A percentile compares a stretch with the other conserved stretches of the same genome.
Evolutionary conservation across 2,797 vertebrate genomes (phyloP).

Genomic region (Ispidina lecontei): DNA sequence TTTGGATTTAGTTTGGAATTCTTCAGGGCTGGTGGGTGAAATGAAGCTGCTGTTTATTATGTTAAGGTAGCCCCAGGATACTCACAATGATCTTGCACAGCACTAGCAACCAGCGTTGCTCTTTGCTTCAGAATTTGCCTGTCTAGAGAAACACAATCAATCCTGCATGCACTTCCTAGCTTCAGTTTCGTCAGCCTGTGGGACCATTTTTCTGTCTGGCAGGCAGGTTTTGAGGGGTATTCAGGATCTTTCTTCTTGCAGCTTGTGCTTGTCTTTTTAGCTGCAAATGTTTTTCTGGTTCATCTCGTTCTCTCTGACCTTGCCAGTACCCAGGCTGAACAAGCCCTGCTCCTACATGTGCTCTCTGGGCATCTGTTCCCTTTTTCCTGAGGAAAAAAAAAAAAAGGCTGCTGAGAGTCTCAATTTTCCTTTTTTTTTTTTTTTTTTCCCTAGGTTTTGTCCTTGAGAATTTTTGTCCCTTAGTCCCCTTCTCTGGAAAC

Average conservation of each 20-base stretch:
- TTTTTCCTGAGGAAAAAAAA: neutral
- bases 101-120: neutral
- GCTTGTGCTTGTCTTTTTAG: neutral
- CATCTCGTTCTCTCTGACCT: neutral
- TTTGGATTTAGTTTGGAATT: neutral
- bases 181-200: neutral
- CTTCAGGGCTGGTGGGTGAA: neutral
- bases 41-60: neutral
- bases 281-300: neutral
- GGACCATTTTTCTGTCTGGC: neutral
- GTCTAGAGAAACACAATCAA: neutral
- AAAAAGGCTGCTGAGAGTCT: neutral
- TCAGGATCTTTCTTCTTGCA: neutral
- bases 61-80: neutral
- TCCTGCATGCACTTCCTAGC: neutral
- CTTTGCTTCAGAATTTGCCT: neutral
- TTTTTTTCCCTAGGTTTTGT: neutral
- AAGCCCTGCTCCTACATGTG: fast-evolving
- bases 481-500: neutral
- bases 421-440: neutral
- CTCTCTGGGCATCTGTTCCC: neutral
- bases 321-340: neutral
- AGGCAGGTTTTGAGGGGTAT: neutral
- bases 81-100: fast-evolving
- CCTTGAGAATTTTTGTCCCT: neutral